Evolutionary conservation across 2,888 invertebrate species (phyloP), one percentile per base, ranked within the genome.

Genomic region (Stenoptilia bipunctidactyla): DNA sequence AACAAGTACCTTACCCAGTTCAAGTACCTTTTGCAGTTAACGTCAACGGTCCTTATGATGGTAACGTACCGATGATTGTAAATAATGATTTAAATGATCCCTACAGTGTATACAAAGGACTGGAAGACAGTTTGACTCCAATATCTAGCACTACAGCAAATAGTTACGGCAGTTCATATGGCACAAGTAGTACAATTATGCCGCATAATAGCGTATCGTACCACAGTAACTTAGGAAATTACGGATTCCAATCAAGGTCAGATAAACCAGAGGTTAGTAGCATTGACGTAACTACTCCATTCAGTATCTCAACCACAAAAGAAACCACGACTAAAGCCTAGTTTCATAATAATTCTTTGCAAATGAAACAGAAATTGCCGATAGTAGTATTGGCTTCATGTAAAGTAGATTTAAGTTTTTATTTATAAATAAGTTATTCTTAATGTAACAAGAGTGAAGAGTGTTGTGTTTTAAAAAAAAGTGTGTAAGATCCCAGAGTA

Each of bases 1-100:
- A 68, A 44, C 76, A 66, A 46, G 65, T 84, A 1, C 80, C 85
- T 1, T 80, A 82, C 43, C 74, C 85, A n/a, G 67, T 76, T 1
- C 70, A 56, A 54, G 68, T 77, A 13, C 76, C 71, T 1, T 75
- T 79, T 46, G 69, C 74, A n/a, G 65, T 60, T 4, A 53, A 49
- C 44, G 56, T 58, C 12, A 20, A 20, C 20, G 20, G 20, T 20
- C 12, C 30, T 9, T 30, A 9, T 3, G 3, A 3, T 30, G 3
- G 10, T 12, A 12, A 53, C 76, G 9, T 60, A 46, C 37, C 45
- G 46, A 15, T 41, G 40, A 9, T 37, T 33, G 10, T 37, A 20
- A 15, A 27, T 27, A 14, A 27, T 30, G 15, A 15, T 14, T 2
- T 30, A 3, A 30, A 30, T n/a, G 30, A 30, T n/a, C 30, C 30